Conservation (phyloP, 2,113 vertebrate species). For the Vulpes lagopus region DNA sequence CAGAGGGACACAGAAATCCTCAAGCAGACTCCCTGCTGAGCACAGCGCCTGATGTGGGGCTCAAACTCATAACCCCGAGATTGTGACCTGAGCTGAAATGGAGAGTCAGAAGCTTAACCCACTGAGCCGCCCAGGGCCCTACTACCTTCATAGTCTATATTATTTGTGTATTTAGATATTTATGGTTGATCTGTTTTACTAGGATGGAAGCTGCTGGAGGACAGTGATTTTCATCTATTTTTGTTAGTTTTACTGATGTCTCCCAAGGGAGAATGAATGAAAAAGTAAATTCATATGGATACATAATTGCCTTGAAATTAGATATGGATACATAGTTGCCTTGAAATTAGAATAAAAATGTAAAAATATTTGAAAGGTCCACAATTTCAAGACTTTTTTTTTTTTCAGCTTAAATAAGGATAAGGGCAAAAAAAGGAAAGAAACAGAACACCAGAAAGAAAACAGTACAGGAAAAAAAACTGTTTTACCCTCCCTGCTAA, state of each 20-base stretch:
- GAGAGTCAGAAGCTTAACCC: neutral
- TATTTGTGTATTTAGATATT: neutral
- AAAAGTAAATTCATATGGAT: conserved; percentile 7
- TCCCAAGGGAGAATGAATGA: conserved; percentile 44
- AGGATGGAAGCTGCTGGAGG: neutral
- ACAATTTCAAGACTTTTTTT: neutral
- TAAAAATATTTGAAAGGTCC: neutral
- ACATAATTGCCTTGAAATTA: neutral
- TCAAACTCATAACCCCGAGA: neutral
- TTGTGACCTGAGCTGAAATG: neutral
- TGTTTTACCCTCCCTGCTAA: neutral
- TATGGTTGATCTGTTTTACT: neutral
- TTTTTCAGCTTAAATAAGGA: conserved; percentile 11
- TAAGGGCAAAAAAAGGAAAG: neutral
- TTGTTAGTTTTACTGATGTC: neutral
- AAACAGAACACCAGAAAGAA: neutral
- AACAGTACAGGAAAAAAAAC: neutral
- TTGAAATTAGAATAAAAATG: neutral
- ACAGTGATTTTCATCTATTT: neutral
- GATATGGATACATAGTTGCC: neutral
- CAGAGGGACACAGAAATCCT: neutral
- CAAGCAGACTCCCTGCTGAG: neutral
- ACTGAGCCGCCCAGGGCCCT: neutral
- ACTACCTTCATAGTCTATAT: neutral
- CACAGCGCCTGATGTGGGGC: neutral